Percentiles rank a stretch among this genome's conserved stretches.
These are phyloP conservation scores for Phataginus tetradactyla DNA, from an alignment of 2,797 vertebrate genomes.

Conservation along the genomic window DNA sequence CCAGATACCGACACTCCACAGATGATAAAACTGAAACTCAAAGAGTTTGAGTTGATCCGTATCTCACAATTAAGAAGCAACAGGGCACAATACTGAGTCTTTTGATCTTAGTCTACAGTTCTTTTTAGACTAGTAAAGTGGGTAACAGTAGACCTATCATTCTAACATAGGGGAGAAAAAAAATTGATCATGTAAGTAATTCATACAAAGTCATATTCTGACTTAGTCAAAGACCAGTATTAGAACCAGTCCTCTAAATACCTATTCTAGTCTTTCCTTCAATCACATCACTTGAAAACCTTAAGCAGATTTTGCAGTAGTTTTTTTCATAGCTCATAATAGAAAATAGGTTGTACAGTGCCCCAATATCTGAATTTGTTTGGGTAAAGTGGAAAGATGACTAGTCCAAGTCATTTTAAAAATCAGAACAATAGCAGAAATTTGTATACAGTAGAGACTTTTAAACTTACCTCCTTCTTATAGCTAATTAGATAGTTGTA, in stretches of 20 bases:
- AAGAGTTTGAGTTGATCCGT: background rate
- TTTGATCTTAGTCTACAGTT: background rate
- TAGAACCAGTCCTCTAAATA: background rate
- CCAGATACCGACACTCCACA: background rate
- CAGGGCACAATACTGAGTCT: background rate
- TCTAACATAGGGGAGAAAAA: background rate
- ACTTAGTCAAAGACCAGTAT: background rate
- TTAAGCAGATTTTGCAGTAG: background rate
- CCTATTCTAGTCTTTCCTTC: background rate
- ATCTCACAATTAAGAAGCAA: background rate
- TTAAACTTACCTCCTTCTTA: background rate
- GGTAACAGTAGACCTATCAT: background rate
- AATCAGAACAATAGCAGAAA: slow-evolving; percentile 11
- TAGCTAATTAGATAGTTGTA: background rate
- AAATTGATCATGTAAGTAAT: background rate
- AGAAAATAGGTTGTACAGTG: background rate
- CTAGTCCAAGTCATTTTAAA: background rate
- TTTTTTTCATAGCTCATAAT: background rate
- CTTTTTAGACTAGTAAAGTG: background rate
- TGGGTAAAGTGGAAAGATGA: background rate
- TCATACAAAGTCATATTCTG: background rate
- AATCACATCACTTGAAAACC: background rate
- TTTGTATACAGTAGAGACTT: background rate
- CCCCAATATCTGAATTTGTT: background rate
- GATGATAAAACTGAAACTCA: background rate